Evolutionary conservation across 2,888 invertebrate species (phyloP).

Genomic region (Operophtera brumata): DNA sequence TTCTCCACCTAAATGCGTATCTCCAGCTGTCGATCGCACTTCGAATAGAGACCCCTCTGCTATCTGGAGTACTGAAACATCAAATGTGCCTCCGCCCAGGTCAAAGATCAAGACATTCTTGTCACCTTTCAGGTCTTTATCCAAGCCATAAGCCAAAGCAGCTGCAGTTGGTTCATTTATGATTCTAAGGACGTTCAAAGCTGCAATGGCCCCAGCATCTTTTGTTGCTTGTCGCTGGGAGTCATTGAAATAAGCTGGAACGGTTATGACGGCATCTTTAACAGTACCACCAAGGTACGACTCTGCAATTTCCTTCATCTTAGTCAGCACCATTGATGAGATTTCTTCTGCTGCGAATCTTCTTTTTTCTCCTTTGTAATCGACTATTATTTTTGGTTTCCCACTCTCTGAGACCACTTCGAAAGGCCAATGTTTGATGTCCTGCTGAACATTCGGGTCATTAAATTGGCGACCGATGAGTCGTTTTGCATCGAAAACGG

Average conservation of each 20-base stretch:
- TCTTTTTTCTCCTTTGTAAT: constrained; percentile 87
- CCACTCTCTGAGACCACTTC: constrained; percentile 83
- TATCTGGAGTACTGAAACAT: constrained; percentile 94
- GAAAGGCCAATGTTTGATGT: constrained; percentile 94
- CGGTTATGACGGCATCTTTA: constrained; percentile 89
- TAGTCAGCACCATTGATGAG: constrained; percentile 90
- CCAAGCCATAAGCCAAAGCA: constrained; percentile 91
- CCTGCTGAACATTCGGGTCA: constrained; percentile 88
- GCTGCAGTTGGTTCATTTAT: constrained; percentile 96
- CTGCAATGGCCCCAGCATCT: constrained; percentile 93
- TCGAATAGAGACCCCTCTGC: constrained; percentile 92
- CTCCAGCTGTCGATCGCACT: constrained; percentile 89
- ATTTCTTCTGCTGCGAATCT: constrained; percentile 91
- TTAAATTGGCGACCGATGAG: constrained; percentile 90
- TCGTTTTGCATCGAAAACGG: constrained; percentile 91
- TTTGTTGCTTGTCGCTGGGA: constrained; percentile 92
- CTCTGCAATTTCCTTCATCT: constrained; percentile 91
- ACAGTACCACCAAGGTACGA: constrained; percentile 87
- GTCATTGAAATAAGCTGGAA: constrained; percentile 92
- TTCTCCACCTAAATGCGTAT: constrained; percentile 90
- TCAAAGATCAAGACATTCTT: constrained; percentile 88
- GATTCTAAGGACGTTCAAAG: constrained; percentile 92
- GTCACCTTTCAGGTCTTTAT: constrained; percentile 87
- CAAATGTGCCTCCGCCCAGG: constrained; percentile 94
- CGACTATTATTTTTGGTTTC: constrained; percentile 87